Evolutionary conservation across 2,888 invertebrate species (phyloP), one percentile per base, ranked within the genome.

Genomic region (Xestia sexstrigata): DNA sequence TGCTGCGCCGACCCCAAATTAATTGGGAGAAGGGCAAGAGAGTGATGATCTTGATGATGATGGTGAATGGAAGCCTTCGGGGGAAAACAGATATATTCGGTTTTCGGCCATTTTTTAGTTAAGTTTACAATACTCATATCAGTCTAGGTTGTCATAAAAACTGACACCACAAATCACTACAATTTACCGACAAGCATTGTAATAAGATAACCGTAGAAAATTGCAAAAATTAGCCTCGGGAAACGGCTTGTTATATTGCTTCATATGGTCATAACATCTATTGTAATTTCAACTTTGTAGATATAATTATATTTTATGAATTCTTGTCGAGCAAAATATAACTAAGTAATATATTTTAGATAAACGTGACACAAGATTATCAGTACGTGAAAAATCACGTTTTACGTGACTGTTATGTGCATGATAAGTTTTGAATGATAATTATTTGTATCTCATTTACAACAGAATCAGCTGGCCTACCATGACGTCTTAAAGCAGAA

Each of bases 201-300:
- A 30, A 45, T 47, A 20, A 52, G 39, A 30, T 9, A 30, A 49
- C 15, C 30, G 49, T 82, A n/a, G 26, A 42, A 65, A 81, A 65
- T 65, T 49, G 35, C 17, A n/a, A 66, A 78, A 42, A 23, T n/a
- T 55, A 30, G 35, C n/a, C 8, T 6, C 30, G 47, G 55, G 55
- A 65, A 74, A 23, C 13, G 2, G 23, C 6, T 65, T 23, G 75
- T 49, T 49, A 11, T 20, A 23, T 8, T 70, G 20, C 42, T 26
- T 30, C 17, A 8, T 17, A 60, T 17, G 13, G 47, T 45, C n/a
- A 23, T 35, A 23, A 11, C 62, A 42, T 65, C 65, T 20, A 67
- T 67, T 66, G 45, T 66, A 11, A 55, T 58, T n/a, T 63, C 42
- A 20, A 62, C 30, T 39, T 26, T 49, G n/a, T 30, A 42, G 8